phyloP scores from a whole-genome alignment of 2,888 invertebrate species.

The Drosophila ezoana region DNA sequence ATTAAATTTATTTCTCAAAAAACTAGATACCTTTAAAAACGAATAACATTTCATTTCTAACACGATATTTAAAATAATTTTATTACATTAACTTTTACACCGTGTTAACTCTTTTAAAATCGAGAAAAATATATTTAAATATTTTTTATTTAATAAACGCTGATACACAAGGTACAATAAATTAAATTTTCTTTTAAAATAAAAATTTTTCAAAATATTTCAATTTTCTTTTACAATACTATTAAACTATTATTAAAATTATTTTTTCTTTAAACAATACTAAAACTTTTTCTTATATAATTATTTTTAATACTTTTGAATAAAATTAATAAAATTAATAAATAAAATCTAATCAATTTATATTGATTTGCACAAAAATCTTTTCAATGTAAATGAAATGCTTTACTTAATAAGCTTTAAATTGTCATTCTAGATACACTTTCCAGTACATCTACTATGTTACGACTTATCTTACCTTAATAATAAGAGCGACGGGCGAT shows the following conservation, averaged over 20 bases:
- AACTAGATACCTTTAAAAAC: constrained; percentile 89
- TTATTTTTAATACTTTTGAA: constrained; percentile 83
- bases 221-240: constrained; percentile 87
- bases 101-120: constrained; percentile 88
- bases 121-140: constrained; percentile 85
- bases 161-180: constrained; percentile 91
- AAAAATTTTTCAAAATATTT: constrained; percentile 86
- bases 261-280: constrained; percentile 86
- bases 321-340: constrained; percentile 79
- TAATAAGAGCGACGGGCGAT: constrained; percentile 2
- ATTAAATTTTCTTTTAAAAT: constrained; percentile 86
- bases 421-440: constrained; percentile 85
- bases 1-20: constrained; percentile 88
- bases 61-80: constrained; percentile 88
- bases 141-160: constrained; percentile 87
- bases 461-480: constrained; percentile 18
- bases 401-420: constrained; percentile 82
- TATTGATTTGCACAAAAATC: constrained; percentile 85
- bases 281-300: constrained; percentile 85
- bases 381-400: constrained; percentile 89
- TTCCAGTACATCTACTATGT: constrained; percentile 84
- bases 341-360: constrained; percentile 81
- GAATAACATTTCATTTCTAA: constrained; percentile 89
- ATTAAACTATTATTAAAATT: constrained; percentile 86
- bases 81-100: constrained; percentile 87